Conservation (phyloP, 2,888 invertebrate genomes). For the Andrena marginata region DNA sequence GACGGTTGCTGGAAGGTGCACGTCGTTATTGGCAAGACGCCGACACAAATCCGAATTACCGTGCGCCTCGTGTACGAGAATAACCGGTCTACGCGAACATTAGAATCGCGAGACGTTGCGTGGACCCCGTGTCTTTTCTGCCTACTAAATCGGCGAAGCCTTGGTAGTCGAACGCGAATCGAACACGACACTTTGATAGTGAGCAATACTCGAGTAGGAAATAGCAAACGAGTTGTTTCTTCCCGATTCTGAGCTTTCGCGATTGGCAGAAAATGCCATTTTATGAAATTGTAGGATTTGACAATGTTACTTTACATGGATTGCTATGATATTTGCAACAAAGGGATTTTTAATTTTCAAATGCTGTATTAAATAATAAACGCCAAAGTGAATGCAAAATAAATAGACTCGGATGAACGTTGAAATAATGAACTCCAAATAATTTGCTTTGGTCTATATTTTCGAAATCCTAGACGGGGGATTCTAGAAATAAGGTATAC, state of each 20-base stretch:
- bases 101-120: slow-evolving; percentile 26
- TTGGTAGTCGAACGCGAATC: not conserved
- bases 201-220: not conserved
- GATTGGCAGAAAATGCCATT: too few species aligned
- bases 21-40: slow-evolving; percentile 62
- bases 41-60: slow-evolving; percentile 56
- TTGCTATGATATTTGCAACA: too few species aligned
- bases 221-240: not conserved
- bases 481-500: not conserved
- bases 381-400: not conserved
- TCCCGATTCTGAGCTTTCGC: not conserved
- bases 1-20: slow-evolving; percentile 49
- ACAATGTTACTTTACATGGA: not conserved
- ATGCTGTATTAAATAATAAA: not conserved
- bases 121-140: not conserved
- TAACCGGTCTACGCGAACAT: slow-evolving; percentile 41
- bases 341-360: not conserved
- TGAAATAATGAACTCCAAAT: not conserved
- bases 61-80: slow-evolving; percentile 51
- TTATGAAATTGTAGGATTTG: not conserved
- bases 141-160: too few species aligned
- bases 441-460: too few species aligned
- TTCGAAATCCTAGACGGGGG: too few species aligned
- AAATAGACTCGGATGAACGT: not conserved
- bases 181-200: not conserved